Base-by-base conservation (phyloP, 2,797 vertebrate species). In the Margarornis squamiger region DNA sequence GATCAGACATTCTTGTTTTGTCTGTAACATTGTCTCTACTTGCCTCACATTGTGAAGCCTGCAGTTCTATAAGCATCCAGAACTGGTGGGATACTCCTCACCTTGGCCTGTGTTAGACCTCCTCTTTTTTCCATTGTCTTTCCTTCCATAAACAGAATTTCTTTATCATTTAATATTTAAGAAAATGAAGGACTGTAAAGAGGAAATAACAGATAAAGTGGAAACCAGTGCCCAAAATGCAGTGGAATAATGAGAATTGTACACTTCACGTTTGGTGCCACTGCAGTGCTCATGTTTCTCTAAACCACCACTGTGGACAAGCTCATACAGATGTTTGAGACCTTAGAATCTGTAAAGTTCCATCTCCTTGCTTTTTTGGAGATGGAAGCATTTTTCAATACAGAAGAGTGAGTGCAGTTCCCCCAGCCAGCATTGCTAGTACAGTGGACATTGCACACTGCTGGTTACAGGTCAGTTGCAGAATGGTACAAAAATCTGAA, bases 241-340 rank as follows among this genome's bases (percentile, higher is more conserved):
- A 24, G 14, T 5, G 16, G 26, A 92, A 63, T 61, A 77, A 22
- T 41, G 32, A 34, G 15, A 46, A 58, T 6, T 41, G 21, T 48
- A 49, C 8, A 3, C 8, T 41, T 90, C 7, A 20, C 17, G 68
- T 30, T 26, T 77, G 9, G 23, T 36, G 38, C 34, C 27, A 9
- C 45, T 57, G 39, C n/a, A 57, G 5, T 32, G 36, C 38, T 59
- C 7, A 2, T 34, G 49, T 10, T 43, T 92, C 22, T 78, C 38
- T 43, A 84, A 57, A 18, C 21, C 39, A 18, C 20, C 0, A 0
- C 15, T 43, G 24, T 76, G 79, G 54, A 43, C 21, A 59, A 38
- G 22, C 46, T 88, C 9, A 41, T 41, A 18, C 23, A 32, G 23
- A 17, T 0, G 0, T 67, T 48, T 36, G 14, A 72, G 27, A 43